These are phyloP conservation scores for Chinchilla lanigera DNA, from an alignment of 2,113 vertebrate genomes.

Conservation along the genomic window DNA sequence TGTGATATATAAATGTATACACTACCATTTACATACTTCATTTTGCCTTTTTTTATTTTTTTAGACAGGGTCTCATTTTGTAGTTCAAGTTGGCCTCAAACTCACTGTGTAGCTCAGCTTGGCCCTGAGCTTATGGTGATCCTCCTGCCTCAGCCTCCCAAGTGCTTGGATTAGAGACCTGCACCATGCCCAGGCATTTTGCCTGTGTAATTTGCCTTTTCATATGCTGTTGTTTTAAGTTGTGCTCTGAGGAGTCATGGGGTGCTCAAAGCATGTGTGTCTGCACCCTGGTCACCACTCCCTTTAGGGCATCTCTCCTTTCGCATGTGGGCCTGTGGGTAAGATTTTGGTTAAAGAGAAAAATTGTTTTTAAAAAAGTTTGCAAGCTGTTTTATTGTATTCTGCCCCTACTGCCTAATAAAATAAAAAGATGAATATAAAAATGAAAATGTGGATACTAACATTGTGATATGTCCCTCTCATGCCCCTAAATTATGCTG, in stretches of 20 bases:
- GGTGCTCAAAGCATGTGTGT: neutral
- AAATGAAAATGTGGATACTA: neutral
- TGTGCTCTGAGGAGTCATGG: neutral
- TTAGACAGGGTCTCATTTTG: neutral
- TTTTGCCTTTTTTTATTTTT: neutral
- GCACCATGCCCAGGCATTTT: neutral
- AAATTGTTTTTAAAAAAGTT: neutral
- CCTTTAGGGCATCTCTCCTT: conserved; percentile 33
- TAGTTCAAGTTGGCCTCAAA: neutral
- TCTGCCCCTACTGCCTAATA: neutral
- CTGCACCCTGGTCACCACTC: conserved; percentile 3
- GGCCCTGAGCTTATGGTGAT: neutral
- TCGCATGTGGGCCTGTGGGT: neutral
- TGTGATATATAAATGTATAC: neutral
- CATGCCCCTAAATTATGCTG: neutral
- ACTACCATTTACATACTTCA: neutral
- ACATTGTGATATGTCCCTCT: neutral
- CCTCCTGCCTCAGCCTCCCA: neutral
- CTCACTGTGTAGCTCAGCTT: neutral
- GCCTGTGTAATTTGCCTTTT: neutral
- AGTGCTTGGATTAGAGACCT: neutral
- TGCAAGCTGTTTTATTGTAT: neutral
- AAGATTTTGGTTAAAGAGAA: conserved; percentile 47
- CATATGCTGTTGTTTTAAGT: neutral
- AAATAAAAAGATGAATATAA: neutral